phyloP scores from a whole-genome alignment of 2,113 vertebrate genomes.

The Epinephelus lanceolatus region DNA sequence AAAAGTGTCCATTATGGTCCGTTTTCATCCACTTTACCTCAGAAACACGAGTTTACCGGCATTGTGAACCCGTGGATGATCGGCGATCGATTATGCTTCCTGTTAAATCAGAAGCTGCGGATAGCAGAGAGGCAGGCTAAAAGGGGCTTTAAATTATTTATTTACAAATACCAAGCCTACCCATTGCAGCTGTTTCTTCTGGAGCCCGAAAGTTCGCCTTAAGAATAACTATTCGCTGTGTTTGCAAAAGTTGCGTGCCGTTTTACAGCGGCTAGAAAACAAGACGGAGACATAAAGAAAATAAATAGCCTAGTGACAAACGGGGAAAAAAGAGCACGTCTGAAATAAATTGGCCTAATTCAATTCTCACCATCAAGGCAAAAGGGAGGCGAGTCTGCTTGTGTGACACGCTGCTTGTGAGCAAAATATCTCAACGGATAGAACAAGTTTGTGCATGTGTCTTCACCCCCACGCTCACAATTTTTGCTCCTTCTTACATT shows the following conservation, averaged over 20 bases:
- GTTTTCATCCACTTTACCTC: fast-evolving
- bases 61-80: background rate
- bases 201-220: conserved; percentile 53
- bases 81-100: conserved; percentile 54
- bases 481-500: background rate
- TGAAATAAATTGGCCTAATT: conserved; percentile 2
- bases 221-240: conserved; percentile 54
- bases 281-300: background rate
- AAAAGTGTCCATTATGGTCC: fast-evolving
- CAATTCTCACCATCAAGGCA: background rate
- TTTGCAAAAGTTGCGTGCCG: conserved; percentile 42
- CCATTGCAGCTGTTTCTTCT: conserved; percentile 77
- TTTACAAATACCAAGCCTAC: conserved; percentile 78
- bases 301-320: background rate
- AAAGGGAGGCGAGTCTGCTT: background rate
- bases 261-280: conserved; percentile 1
- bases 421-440: background rate
- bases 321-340: background rate
- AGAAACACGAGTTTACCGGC: background rate
- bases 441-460: conserved; percentile 23
- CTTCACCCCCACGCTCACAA: background rate
- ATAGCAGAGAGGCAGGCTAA: conserved; percentile 74
- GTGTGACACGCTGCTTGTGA: background rate
- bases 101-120: conserved; percentile 72
- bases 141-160: conserved; percentile 84